Conservation (phyloP, 2,888 invertebrate species). For the Netelia inedita region DNA sequence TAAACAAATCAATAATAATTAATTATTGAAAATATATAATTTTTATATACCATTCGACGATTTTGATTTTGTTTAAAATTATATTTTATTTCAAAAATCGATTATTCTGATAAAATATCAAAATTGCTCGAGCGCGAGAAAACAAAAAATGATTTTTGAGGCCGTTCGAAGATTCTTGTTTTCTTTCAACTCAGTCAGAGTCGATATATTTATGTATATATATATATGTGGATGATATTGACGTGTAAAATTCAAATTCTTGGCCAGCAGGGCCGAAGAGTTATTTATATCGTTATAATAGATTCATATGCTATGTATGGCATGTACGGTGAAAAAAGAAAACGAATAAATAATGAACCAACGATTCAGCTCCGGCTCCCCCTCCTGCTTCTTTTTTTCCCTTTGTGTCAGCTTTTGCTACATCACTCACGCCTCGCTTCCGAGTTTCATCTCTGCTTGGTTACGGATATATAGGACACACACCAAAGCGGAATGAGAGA, state of each 20-base stretch:
- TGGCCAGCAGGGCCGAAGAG: neutral
- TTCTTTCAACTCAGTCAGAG: neutral
- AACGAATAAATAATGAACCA: conserved; percentile 55
- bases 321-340: conserved; percentile 12
- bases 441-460: conserved; percentile 55
- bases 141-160: no score
- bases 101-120: no score
- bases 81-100: no score
- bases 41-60: neutral
- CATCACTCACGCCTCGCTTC: conserved; percentile 57
- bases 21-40: neutral
- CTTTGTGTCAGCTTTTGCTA: conserved; percentile 57
- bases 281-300: neutral
- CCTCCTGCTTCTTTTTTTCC: conserved; percentile 1
- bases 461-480: conserved; percentile 52
- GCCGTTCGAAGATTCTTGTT: neutral
- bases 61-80: no score
- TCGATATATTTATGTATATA: neutral
- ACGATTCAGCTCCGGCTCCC: conserved; percentile 36
- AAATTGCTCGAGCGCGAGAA: no score
- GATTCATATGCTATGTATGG: neutral
- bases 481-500: conserved; percentile 21
- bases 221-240: neutral
- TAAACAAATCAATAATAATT: no score
- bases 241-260: neutral